These are phyloP conservation scores for Aleiodes testaceus DNA, from an alignment of 2,888 invertebrate genomes.

Conservation along the genomic window DNA sequence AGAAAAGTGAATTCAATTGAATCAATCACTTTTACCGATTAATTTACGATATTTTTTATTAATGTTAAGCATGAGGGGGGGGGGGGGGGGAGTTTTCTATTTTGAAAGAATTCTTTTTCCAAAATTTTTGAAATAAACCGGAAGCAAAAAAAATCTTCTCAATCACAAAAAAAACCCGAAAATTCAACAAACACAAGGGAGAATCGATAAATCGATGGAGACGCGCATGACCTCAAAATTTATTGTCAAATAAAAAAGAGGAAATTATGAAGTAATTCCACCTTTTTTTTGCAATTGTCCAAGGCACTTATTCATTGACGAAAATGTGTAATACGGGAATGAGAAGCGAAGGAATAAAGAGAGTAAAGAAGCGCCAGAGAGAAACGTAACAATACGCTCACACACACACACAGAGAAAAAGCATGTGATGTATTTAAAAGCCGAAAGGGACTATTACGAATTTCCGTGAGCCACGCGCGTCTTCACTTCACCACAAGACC, in stretches of 20 bases:
- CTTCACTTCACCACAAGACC: slow-evolving; percentile 6
- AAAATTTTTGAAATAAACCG: too few relatives aligned
- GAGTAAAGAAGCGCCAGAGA: slow-evolving; percentile 27
- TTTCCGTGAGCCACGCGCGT: slow-evolving; percentile 24
- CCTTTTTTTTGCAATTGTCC: slow-evolving; percentile 40
- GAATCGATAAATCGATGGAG: not conserved
- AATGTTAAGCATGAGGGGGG: too few relatives aligned
- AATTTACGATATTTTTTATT: too few relatives aligned
- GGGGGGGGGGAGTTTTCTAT: too few relatives aligned
- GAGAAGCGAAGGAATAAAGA: slow-evolving; percentile 8
- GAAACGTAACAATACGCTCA: slow-evolving; percentile 34
- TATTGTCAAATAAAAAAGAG: not conserved
- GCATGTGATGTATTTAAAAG: slow-evolving; percentile 37
- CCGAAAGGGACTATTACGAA: slow-evolving; percentile 25
- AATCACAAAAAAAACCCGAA: too few relatives aligned
- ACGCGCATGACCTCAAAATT: slow-evolving; percentile 28
- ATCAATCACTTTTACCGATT: too few relatives aligned
- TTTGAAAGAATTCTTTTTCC: too few relatives aligned
- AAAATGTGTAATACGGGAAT: slow-evolving; percentile 32
- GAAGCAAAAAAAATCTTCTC: too few relatives aligned
- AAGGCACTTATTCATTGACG: slow-evolving; percentile 50
- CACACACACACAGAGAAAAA: slow-evolving; percentile 15
- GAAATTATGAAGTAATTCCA: not conserved
- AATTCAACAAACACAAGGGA: too few relatives aligned
- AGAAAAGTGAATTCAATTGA: too few relatives aligned